Conservation (phyloP, 2,797 vertebrate genomes). For the Phalloptychus januarius region DNA sequence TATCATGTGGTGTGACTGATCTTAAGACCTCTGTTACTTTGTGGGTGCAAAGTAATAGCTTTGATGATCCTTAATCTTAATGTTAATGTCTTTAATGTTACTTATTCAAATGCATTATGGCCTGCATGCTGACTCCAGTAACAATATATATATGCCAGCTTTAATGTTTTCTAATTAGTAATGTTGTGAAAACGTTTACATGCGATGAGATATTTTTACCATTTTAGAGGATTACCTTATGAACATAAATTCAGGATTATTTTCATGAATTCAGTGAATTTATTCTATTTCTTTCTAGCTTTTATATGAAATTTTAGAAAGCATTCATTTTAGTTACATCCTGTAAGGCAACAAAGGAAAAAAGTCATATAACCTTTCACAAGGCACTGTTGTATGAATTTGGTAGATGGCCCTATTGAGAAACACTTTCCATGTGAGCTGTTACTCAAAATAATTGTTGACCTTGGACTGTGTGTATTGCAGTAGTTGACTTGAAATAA, state of each 20-base stretch:
- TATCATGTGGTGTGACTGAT: background rate
- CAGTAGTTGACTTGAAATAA: conserved; percentile 31
- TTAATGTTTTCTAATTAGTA: background rate
- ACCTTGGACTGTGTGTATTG: conserved; percentile 44
- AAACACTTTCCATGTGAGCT: conserved; percentile 24
- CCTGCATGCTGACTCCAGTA: background rate
- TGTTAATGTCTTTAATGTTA: background rate
- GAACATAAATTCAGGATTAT: background rate
- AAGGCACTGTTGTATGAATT: background rate
- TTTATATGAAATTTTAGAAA: background rate
- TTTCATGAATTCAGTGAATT: background rate
- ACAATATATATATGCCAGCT: background rate
- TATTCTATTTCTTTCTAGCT: background rate
- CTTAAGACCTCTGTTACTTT: background rate
- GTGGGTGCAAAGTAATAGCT: background rate
- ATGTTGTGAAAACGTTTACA: background rate
- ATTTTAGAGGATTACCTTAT: background rate
- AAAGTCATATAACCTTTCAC: background rate
- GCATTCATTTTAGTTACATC: background rate
- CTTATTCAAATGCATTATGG: background rate
- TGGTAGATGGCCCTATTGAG: conserved; percentile 13
- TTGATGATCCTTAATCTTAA: background rate
- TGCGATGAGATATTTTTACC: background rate
- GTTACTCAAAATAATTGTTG: conserved; percentile 43
- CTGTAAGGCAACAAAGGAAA: background rate